These are phyloP conservation scores for Ericerus pela DNA, from an alignment of 1,140 invertebrate species.

Conservation along the genomic window DNA sequence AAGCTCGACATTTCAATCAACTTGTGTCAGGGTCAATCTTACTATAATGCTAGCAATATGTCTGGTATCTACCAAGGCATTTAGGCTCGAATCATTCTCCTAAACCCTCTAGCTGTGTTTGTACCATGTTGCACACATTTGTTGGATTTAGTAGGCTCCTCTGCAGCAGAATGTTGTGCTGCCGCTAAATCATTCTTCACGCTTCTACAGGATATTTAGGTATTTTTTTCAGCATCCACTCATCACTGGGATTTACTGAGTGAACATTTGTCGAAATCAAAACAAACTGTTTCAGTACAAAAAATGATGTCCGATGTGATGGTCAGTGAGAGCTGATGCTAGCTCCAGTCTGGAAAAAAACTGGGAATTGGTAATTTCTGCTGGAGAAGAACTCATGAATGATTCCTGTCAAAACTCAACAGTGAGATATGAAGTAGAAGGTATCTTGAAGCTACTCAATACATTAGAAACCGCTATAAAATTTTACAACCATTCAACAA, in stretches of 20 bases:
- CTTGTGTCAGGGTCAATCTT: slow-evolving; percentile 26
- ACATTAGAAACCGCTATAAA: slow-evolving; percentile 18
- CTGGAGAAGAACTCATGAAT: slow-evolving; percentile 1
- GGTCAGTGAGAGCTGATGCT: slow-evolving; percentile 18
- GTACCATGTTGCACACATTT: slow-evolving; percentile 27
- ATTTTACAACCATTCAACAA: slow-evolving; percentile 19
- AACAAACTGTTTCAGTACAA: slow-evolving; percentile 14
- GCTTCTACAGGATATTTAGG: slow-evolving; percentile 21
- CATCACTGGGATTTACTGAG: slow-evolving; percentile 20
- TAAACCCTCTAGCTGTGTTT: slow-evolving; percentile 22
- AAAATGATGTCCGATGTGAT: slow-evolving; percentile 17
- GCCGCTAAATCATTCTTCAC: slow-evolving; percentile 22
- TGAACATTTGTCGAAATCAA: slow-evolving; percentile 5
- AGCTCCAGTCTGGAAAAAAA: neutral
- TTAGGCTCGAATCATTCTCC: slow-evolving; percentile 22
- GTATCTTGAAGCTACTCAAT: slow-evolving; percentile 14
- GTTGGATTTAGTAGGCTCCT: slow-evolving; percentile 26
- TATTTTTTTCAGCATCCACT: slow-evolving; percentile 23
- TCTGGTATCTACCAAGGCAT: slow-evolving; percentile 24
- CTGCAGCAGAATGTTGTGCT: slow-evolving; percentile 27
- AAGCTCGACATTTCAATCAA: slow-evolving; percentile 20
- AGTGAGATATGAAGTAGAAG: slow-evolving; percentile 4
- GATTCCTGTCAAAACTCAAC: slow-evolving; percentile 15
- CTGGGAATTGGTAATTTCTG: slow-evolving; percentile 3
- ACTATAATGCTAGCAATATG: slow-evolving; percentile 29